Conservation (phyloP, 2,113 vertebrate genomes). For the Poeciliopsis retropinna region DNA sequence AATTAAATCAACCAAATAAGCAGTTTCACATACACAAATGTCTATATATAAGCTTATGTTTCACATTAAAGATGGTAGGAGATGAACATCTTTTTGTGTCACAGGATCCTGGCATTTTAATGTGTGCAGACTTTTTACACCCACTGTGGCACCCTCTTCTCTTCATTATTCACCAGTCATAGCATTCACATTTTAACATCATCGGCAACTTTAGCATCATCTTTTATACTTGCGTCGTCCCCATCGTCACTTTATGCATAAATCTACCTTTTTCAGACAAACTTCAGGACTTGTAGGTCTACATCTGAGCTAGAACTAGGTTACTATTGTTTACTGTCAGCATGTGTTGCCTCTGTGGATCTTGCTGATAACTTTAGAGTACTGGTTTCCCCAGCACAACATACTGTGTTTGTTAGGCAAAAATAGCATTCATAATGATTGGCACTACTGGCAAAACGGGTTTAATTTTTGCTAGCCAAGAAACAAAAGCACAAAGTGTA, state of each 20-base stretch:
- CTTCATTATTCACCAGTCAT: slow-evolving; percentile 54
- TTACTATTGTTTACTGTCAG: slow-evolving; percentile 61
- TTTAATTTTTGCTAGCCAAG: slow-evolving; percentile 91
- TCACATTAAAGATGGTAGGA: background rate
- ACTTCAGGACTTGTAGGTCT: slow-evolving; percentile 78
- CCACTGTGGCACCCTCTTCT: slow-evolving; percentile 50
- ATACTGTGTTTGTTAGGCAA: slow-evolving; percentile 85
- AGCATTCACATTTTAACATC: slow-evolving; percentile 61
- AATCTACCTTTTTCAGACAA: slow-evolving; percentile 44
- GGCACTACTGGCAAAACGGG: slow-evolving; percentile 95
- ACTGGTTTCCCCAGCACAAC: slow-evolving; percentile 63
- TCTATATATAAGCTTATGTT: background rate
- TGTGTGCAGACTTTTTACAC: background rate
- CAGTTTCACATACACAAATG: background rate
- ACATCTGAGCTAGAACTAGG: slow-evolving; percentile 75
- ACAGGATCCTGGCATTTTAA: background rate
- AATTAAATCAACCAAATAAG: background rate
- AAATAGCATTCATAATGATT: slow-evolving; percentile 97
- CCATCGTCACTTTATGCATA: slow-evolving; percentile 29
- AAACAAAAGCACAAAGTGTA: slow-evolving; percentile 83
- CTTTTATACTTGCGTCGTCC: slow-evolving; percentile 45
- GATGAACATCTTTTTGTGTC: background rate
- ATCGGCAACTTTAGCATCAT: slow-evolving; percentile 35
- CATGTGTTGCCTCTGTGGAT: slow-evolving; percentile 63
- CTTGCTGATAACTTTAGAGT: slow-evolving; percentile 67